These are phyloP conservation scores for Macrotis lagotis DNA, from an alignment of 2,113 vertebrate species.

Conservation along the genomic window DNA sequence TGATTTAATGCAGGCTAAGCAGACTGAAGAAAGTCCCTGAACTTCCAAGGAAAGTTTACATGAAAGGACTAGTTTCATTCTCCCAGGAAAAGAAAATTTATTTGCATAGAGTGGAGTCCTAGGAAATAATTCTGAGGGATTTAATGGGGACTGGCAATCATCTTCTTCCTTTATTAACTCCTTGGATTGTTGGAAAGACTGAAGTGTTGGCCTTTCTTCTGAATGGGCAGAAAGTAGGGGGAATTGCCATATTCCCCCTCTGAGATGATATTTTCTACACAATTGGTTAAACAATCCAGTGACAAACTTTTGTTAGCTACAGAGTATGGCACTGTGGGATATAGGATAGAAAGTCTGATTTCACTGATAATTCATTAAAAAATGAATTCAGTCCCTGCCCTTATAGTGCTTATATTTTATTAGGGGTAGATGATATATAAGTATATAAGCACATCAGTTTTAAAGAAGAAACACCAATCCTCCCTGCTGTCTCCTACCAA, in stretches of 20 bases:
- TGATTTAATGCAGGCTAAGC: conserved; percentile 65
- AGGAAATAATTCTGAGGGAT: not conserved
- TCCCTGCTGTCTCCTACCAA: no score
- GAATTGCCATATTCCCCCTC: accelerated
- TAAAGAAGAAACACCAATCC: not conserved
- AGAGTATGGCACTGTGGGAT: not conserved
- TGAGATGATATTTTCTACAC: not conserved
- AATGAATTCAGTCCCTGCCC: not conserved
- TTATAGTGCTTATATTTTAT: not conserved
- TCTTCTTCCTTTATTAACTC: not conserved
- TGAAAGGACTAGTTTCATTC: not conserved
- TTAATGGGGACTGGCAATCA: not conserved
- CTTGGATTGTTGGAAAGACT: not conserved
- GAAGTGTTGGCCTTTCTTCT: not conserved
- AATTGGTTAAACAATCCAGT: not conserved
- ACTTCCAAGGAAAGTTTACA: not conserved
- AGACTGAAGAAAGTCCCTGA: conserved; percentile 38
- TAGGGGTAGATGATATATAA: not conserved
- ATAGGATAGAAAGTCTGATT: not conserved
- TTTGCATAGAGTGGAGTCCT: not conserved
- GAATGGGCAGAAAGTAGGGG: accelerated
- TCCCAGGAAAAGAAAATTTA: not conserved
- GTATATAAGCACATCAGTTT: not conserved
- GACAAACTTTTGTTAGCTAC: not conserved
- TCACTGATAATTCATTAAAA: not conserved